Evolutionary conservation across 2,113 vertebrate species (phyloP), one percentile per base, ranked within the genome.

Genomic region (Pedionomus torquatus): DNA sequence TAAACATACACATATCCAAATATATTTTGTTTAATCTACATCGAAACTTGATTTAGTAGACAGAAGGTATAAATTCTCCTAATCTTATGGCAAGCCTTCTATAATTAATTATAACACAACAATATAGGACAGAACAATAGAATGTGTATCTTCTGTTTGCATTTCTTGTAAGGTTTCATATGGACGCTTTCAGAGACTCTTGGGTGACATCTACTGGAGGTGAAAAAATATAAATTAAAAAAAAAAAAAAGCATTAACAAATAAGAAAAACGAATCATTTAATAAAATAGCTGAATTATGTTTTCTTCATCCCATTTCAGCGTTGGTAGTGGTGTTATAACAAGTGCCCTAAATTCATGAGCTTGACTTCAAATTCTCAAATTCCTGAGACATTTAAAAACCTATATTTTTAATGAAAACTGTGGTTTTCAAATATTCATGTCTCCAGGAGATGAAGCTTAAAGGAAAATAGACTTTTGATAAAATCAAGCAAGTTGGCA

Each of bases 181-280:
- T 23, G 44, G 46, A 26, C 90, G 82, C 39, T 84, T 94, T 95
- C 87, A 78, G 63, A 98, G 81, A 96, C 75, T 94, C 95, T 95
- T 54, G 37, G 78, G 94, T 41, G 97, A 97, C 98, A 98, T 72
- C 98, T 98, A 75, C 96, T 97, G 98, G 98, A 95, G 13, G 49
- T 85, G 60, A 15, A 65, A 81, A 71, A 66, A 49, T n/a, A n/a
- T n/a, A n/a, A n/a, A n/a, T n/a, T n/a, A n/a, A n/a, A n/a, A n/a
- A 46, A 7, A 17, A 51, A 64, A 69, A 55, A 26, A 24, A 41
- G 8, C 39, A 39, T 54, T 77, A 31, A 41, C 11, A 66, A 44
- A 24, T 16, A 54, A 35, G 43, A 65, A 89, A 83, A 84, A 5
- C 0, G 0, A 69, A 76, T 31, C 3, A 66, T 85, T 76, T 70